Percentiles rank a stretch among this genome's conserved stretches.
These are phyloP conservation scores for Phyllotis vaccarum DNA, from an alignment of 2,797 vertebrate species.

Conservation along the genomic window DNA sequence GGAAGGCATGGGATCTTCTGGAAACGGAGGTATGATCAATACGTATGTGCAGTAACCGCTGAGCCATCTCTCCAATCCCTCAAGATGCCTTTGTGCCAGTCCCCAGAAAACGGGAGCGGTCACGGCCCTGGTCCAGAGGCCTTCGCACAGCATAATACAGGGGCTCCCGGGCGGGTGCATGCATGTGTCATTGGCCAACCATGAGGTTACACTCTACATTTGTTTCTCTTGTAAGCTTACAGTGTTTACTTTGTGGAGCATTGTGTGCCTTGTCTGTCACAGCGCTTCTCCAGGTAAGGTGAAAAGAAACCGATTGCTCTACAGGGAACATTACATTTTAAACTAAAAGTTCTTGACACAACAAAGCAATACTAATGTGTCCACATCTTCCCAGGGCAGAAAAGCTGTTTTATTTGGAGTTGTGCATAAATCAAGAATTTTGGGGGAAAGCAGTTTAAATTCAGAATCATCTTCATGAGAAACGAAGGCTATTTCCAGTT, in stretches of 20 bases:
- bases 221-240: not conserved
- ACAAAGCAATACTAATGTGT: not conserved
- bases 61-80: not conserved
- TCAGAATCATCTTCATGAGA: not conserved
- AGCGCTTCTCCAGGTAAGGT: constrained; percentile 36
- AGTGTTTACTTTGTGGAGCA: not conserved
- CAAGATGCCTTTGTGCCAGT: not conserved
- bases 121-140: not conserved
- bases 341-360: not conserved
- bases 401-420: not conserved
- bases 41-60: not conserved
- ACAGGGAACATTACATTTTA: constrained; percentile 4
- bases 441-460: not conserved
- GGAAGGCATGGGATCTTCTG: no score
- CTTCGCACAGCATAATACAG: not conserved
- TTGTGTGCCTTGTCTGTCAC: not conserved
- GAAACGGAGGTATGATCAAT: not conserved
- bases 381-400: not conserved
- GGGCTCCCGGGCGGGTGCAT: not conserved
- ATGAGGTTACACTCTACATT: no score
- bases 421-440: constrained; percentile 7
- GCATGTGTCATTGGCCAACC: not conserved
- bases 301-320: not conserved
- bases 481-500: not conserved
- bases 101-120: not conserved